Conservation (phyloP, 2,113 vertebrate genomes). For the Vulpes vulpes region DNA sequence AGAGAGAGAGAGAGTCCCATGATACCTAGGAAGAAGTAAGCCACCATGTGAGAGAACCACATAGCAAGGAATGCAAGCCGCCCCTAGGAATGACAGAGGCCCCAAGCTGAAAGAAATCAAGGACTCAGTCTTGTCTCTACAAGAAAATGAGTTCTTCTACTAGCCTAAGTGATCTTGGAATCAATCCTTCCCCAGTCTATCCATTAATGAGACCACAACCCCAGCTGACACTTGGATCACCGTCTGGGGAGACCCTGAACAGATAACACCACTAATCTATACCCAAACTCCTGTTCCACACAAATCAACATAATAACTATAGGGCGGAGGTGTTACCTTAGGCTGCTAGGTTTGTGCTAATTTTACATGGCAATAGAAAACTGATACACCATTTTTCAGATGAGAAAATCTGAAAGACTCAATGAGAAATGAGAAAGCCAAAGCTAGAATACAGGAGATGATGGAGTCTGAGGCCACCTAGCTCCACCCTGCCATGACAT, state of each 20-base stretch:
- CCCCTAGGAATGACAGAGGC: not conserved
- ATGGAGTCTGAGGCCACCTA: not conserved
- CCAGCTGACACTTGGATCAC: not conserved
- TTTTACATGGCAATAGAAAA: not conserved
- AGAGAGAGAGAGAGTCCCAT: too few relatives aligned
- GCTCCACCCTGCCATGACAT: not conserved
- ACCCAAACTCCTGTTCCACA: not conserved
- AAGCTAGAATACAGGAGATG: too few relatives aligned
- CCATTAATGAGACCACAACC: not conserved
- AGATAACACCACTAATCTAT: not conserved
- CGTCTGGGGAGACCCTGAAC: not conserved
- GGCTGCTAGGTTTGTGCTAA: not conserved
- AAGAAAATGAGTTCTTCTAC: not conserved
- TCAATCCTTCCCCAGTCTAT: too few relatives aligned
- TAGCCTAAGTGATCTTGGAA: not conserved
- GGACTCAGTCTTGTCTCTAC: not conserved
- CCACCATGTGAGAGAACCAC: not conserved
- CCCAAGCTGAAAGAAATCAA: not conserved
- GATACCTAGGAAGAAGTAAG: not conserved
- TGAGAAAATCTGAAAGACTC: not conserved
- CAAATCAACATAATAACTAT: not conserved
- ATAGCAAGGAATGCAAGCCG: not conserved
- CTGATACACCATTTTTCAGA: not conserved
- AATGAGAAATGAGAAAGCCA: not conserved
- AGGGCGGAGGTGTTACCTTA: not conserved